Evolutionary conservation across 2,797 vertebrate genomes (phyloP), one percentile per base, ranked within the genome.

Genomic region (Lycodopsis pacificus): DNA sequence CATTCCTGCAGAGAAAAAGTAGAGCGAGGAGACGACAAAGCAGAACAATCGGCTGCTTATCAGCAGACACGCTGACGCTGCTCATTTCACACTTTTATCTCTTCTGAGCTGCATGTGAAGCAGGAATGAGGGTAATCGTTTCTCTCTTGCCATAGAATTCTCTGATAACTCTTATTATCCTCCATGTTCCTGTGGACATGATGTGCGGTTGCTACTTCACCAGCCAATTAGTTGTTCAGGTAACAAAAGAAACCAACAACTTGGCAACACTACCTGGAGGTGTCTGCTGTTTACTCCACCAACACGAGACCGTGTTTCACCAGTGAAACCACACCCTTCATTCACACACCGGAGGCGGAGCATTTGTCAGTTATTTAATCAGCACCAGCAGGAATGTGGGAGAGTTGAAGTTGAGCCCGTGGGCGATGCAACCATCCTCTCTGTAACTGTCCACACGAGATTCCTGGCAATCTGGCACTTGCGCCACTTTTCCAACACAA

Each of bases 1-100:
- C 84, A 87, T 90, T 83, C 88, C 76, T 65, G 42, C 71, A 79
- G n/a, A 38, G 62, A 88, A 65, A 22, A 78, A 32, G 30, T 32
- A 32, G 30, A 32, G 30, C 30, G 30, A 34, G 32, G 32, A 7
- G 32, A 34, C 32, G 32, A 34, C 32, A 4, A 7, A 34, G 7
- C 32, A 7, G 32, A 34, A 34, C 32, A 7, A 34, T 34, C 32
- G 32, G 61, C 42, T 49, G 12, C 3, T 53, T 40, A 40, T 53
- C 61, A 30, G 7, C 48, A 53, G 44, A 66, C 56, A n/a, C 17
- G 51, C 61, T 27, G 27, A 74, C 2, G 11, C 38, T 15, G n/a
- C 30, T 19, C 5, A 19, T 19, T 57, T 32, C 38, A 20, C 3
- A 12, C 15, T 11, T 32, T 48, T 19, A 46, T 64, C 40, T n/a